Conservation (phyloP, 2,888 invertebrate species). For the Thecocarcelia acutangulata region DNA sequence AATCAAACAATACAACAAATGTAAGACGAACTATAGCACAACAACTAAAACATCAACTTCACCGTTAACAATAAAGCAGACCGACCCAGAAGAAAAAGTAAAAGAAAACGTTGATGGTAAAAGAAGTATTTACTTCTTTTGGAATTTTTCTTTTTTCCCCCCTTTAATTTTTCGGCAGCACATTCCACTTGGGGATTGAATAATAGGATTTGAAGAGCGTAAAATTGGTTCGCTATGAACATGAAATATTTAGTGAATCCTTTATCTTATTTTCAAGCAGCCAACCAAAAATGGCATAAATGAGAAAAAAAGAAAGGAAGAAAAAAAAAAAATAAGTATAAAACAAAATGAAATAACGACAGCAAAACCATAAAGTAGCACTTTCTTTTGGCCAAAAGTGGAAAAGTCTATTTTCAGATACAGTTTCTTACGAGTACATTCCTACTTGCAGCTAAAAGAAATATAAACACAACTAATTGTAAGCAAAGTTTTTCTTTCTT, state of each 20-base stretch:
- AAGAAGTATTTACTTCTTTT: slow-evolving; percentile 38
- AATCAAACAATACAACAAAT: slow-evolving; percentile 49
- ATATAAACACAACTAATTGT: slow-evolving; percentile 68
- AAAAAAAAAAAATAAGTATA: not conserved
- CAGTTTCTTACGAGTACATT: slow-evolving; percentile 43
- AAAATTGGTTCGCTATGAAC: slow-evolving; percentile 82
- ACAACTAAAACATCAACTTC: slow-evolving; percentile 14
- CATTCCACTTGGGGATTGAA: slow-evolving; percentile 80
- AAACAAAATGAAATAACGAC: slow-evolving; percentile 23
- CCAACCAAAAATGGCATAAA: slow-evolving; percentile 53
- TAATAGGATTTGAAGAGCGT: slow-evolving; percentile 82
- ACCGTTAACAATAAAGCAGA: slow-evolving; percentile 10
- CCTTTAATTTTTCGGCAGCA: slow-evolving; percentile 56
- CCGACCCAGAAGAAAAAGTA: not conserved
- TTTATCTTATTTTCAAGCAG: slow-evolving; percentile 71
- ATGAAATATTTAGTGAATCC: slow-evolving; percentile 82
- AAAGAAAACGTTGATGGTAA: slow-evolving; percentile 24
- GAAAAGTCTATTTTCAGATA: slow-evolving; percentile 60
- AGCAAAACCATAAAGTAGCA: slow-evolving; percentile 60
- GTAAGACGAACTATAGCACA: slow-evolving; percentile 37
- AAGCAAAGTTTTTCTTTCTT: slow-evolving; percentile 58
- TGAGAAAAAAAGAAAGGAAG: slow-evolving; percentile 2
- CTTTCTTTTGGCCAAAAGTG: slow-evolving; percentile 56
- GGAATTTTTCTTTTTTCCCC: slow-evolving; percentile 17
- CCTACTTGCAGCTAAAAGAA: slow-evolving; percentile 10